phyloP scores from a whole-genome alignment of 2,888 invertebrate genomes.

The Hoplodrina blanda region DNA sequence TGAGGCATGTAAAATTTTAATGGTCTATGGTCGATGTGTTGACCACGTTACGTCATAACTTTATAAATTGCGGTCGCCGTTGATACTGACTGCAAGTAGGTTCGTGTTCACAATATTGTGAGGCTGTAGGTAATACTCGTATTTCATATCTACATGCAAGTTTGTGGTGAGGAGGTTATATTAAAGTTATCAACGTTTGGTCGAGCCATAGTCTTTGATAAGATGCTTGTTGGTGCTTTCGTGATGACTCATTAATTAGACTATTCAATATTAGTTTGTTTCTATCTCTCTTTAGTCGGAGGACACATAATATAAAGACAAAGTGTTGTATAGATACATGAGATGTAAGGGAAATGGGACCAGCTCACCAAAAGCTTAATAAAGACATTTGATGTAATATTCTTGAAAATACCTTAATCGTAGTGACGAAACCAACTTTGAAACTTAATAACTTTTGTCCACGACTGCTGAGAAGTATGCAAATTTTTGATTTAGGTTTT shows the following conservation, averaged over 20 bases:
- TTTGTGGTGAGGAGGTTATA: conserved; percentile 30
- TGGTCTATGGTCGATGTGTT: conserved; percentile 49
- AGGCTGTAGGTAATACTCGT: conserved; percentile 27
- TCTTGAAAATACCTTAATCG: too few species aligned
- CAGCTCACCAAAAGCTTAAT: too few species aligned
- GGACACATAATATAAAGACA: too few species aligned
- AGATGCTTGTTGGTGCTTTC: background rate
- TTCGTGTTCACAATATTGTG: conserved; percentile 40
- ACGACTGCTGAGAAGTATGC: too few species aligned
- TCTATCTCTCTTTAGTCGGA: background rate
- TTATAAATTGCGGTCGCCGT: conserved; percentile 52
- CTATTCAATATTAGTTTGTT: background rate
- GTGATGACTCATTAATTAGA: background rate
- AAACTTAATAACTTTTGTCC: too few species aligned
- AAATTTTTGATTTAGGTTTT: too few species aligned
- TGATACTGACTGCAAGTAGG: conserved; percentile 47
- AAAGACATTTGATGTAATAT: too few species aligned
- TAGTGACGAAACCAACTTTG: too few species aligned
- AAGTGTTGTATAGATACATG: too few species aligned
- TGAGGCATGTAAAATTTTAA: conserved; percentile 50
- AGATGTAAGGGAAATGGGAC: too few species aligned
- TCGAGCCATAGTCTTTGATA: conserved; percentile 7
- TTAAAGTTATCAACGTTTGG: conserved; percentile 19
- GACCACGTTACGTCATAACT: conserved; percentile 55
- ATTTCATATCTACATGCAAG: conserved; percentile 37